phyloP scores from a whole-genome alignment of 2,113 vertebrate genomes.

The Rhinoderma darwinii region DNA sequence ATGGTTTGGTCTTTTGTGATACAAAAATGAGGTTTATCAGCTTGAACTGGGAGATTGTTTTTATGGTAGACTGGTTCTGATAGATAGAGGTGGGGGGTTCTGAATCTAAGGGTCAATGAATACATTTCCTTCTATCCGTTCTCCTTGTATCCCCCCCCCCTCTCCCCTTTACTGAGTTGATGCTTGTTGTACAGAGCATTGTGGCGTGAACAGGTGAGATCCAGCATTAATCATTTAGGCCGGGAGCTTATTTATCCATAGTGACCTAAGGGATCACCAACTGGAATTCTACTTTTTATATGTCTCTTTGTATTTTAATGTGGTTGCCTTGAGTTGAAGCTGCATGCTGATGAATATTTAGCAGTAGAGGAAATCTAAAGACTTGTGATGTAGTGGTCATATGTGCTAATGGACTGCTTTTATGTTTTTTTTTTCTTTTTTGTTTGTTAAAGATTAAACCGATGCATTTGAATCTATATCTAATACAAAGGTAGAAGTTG shows the following conservation, averaged over 20 bases:
- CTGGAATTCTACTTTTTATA: not conserved
- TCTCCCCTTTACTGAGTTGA: not conserved
- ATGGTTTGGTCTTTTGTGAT: not conserved
- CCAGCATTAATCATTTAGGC: slow-evolving; percentile 4
- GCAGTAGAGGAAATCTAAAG: not conserved
- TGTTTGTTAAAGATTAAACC: too few relatives aligned
- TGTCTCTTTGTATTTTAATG: not conserved
- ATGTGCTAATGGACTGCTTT: not conserved
- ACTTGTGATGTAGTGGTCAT: not conserved
- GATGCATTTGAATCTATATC: too few relatives aligned
- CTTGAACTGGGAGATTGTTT: not conserved
- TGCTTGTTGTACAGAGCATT: not conserved
- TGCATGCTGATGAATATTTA: not conserved
- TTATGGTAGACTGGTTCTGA: not conserved
- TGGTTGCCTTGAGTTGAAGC: not conserved
- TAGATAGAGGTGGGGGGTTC: not conserved
- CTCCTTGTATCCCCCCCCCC: not conserved
- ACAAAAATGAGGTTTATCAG: not conserved
- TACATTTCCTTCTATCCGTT: not conserved
- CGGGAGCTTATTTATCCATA: not conserved
- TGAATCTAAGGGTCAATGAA: not conserved
- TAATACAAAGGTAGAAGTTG: too few relatives aligned
- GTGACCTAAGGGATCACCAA: not conserved
- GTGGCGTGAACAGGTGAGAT: slow-evolving; percentile 3
- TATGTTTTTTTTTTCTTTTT: too few relatives aligned